A percentile compares a stretch with the other conserved stretches of the same genome.
These are phyloP conservation scores for Peromyscus eremicus DNA, from an alignment of 2,797 vertebrate species.

Conservation along the genomic window DNA sequence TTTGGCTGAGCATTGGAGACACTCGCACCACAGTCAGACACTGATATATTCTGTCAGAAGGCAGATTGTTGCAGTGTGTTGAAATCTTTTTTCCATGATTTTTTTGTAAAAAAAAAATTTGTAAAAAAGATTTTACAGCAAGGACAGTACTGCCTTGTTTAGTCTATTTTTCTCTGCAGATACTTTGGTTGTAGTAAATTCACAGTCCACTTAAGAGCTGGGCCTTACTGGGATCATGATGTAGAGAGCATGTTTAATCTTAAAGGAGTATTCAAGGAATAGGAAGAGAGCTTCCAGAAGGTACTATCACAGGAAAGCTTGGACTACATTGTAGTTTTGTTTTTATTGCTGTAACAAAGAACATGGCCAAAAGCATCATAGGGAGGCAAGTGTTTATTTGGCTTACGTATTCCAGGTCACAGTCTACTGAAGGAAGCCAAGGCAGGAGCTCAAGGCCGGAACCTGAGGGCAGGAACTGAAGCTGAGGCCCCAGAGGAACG, in stretches of 20 bases:
- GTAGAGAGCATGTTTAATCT: accelerated
- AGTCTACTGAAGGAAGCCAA: background rate
- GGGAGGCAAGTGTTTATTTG: background rate
- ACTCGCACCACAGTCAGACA: background rate
- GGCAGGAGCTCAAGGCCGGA: background rate
- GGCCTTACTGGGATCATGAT: background rate
- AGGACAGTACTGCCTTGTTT: background rate
- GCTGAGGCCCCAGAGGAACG: background rate
- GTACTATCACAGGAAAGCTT: background rate
- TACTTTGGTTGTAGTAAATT: background rate
- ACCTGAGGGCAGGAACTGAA: background rate
- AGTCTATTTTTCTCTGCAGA: constrained; percentile 29
- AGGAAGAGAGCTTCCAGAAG: background rate
- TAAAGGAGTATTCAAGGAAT: background rate
- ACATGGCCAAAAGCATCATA: background rate
- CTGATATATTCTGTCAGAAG: background rate
- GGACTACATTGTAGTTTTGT: background rate
- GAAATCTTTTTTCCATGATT: constrained; percentile 48
- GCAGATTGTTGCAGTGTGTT: background rate
- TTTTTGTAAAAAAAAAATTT: too few relatives aligned
- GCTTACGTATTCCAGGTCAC: background rate
- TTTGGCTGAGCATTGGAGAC: background rate
- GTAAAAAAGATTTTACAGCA: too few relatives aligned
- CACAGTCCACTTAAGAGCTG: background rate
- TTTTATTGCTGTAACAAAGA: background rate